Evolutionary conservation across 37 sponge, comb jelly and placozoan genomes (phyloP), one percentile per base, ranked within the genome.

Genomic region (Axinella damicornis): DNA sequence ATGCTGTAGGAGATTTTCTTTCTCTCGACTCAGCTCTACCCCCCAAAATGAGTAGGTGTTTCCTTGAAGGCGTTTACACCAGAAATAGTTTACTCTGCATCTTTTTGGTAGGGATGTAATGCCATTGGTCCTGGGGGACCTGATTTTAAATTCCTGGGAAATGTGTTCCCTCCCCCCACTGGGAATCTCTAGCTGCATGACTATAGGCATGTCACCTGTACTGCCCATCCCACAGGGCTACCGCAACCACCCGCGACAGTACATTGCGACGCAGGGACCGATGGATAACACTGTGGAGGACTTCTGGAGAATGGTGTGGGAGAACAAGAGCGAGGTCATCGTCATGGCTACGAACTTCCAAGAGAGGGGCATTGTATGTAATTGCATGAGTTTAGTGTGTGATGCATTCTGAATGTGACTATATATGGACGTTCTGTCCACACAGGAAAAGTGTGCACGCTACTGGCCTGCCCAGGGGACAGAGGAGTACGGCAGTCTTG

Each of bases 221-320:
- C 4, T 46, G 46, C 46, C 9, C 9, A 46, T 9, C 12, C 17
- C 36, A 19, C 75, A 92, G 92, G 94, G 90, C 28, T 87, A 78
- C 65, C 68, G n/a, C 27, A 68, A 57, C 25, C 24, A 53, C 16
- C 74, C 87, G 1, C 69, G 74, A 40, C 74, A 70, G 65, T 94
- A 88, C 87, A 94, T 94, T 31, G 85, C 92, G 33, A 91, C 95
- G 17, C 95, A 94, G 67, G 95, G 89, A 19, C 95, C 95, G 19
- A 28, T 94, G 66, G 76, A 67, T 53, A 53, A 58, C 32, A 94
- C 95, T 25, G 63, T 83, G 19, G 77, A 80, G 25, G 95, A 94
- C 83, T 91, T 94, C 80, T 94, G 95, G 95, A 72, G 92, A 25
- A 91, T 94, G 95, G 76, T 94, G 28, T 91, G 91, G 92, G 92